A percentile compares a stretch with the other conserved stretches of the same genome.
Conservation (phyloP, 2,797 vertebrate genomes). For the Anas capensis region DNA sequence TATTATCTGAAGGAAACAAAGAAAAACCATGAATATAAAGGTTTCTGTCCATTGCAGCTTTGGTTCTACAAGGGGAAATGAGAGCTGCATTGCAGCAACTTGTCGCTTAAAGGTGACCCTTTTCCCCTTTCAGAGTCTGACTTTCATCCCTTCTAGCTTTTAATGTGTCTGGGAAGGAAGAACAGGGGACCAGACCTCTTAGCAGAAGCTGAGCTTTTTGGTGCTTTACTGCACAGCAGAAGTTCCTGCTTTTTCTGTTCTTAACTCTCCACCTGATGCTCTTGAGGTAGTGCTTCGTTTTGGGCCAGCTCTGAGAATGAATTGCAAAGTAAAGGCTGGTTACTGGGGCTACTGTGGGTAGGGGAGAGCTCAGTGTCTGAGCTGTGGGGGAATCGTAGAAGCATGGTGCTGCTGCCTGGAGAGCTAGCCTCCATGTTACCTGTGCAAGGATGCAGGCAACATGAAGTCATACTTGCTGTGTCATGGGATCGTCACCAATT, state of each 20-base stretch:
- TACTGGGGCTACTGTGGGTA: not conserved
- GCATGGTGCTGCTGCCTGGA: not conserved
- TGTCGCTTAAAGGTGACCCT: not conserved
- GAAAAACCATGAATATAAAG: not conserved
- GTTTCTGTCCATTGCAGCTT: not conserved
- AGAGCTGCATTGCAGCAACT: not conserved
- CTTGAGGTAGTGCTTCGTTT: not conserved
- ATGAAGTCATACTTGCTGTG: fast-evolving
- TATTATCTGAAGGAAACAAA: not conserved
- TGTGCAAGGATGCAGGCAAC: not conserved
- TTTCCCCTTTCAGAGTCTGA: not conserved
- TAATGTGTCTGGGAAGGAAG: not conserved
- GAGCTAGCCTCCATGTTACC: not conserved
- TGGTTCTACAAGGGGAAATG: not conserved
- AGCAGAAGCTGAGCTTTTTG: not conserved
- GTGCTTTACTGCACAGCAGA: not conserved
- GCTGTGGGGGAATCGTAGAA: fast-evolving
- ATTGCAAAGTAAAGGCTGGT: not conserved
- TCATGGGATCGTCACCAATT: not conserved
- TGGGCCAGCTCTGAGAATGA: not conserved
- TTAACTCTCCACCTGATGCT: not conserved
- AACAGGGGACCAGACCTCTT: not conserved
- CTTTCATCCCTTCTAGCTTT: constrained; percentile 15
- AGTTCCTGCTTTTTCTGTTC: not conserved
- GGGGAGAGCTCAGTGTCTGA: not conserved